Base-by-base conservation (phyloP, 35 echinoderm and acorn worm species). In the Holothuria glaberrima region DNA sequence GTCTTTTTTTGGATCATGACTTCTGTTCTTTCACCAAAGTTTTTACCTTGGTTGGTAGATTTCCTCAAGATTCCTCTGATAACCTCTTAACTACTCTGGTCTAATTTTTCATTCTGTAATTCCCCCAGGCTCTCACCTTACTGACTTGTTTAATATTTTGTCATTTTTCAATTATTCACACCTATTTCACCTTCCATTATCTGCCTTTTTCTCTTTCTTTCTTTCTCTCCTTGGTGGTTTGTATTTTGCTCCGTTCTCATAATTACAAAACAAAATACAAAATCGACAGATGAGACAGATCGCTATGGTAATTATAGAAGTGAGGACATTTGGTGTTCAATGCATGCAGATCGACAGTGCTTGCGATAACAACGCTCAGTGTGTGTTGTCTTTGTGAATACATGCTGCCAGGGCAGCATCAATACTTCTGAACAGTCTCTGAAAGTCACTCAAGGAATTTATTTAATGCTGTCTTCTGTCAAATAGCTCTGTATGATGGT, bases 331-430 rank as follows among this genome's bases (percentile, higher is more conserved):
- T 48, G 50, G 44, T 78, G 74, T 78, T 78, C 36, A 78, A 48
- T 78, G 74, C 74, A 78, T 78, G 74, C 74, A 52, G 74, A n/a
- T n/a, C n/a, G n/a, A 78, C 74, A 78, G 74, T 78, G 74, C 74
- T 78, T 35, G 74, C 74, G 44, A 78, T n/a, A 78, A 54, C 50
- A 54, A 54, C 13, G 74, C 74, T 78, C 74, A 48, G 74, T 78
- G 74, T 78, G 38, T 48, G 74, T 78, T 25, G 7, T 78, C 41
- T 54, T 54, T 78, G 44, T 78, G 25, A 66, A 27, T n/a, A 48
- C 50, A 9, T 41, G 74, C 74, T 78, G 74, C 74, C 44, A 27
- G 13, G 5, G 74, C 74, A 78, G 74, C 74, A 48, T 48, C 36
- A 28, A 4, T 48, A 41, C 74, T 78, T 48, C 74, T 78, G 74